These are phyloP conservation scores for Elaeidobius kamerunicus DNA, from an alignment of 2,888 invertebrate species.

Conservation along the genomic window DNA sequence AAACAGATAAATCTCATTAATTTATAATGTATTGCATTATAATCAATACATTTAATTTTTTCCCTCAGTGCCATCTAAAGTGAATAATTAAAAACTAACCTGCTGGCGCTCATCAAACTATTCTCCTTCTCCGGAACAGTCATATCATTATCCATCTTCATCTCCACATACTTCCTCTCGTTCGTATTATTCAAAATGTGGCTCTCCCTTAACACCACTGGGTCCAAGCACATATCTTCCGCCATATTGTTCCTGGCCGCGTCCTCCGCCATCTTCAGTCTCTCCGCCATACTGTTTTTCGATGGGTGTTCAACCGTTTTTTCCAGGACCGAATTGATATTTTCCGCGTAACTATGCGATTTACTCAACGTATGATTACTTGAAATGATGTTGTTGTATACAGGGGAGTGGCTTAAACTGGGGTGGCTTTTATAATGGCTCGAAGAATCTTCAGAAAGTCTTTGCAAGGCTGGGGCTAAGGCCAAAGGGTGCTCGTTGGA, in stretches of 20 bases:
- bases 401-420: constrained; percentile 45
- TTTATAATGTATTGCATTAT: no score
- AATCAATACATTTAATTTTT: not conserved
- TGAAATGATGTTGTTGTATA: constrained; percentile 47
- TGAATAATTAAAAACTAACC: no score
- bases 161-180: constrained; percentile 39
- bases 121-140: constrained; percentile 49
- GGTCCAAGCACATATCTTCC: constrained; percentile 58
- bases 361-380: constrained; percentile 38
- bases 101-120: constrained; percentile 60
- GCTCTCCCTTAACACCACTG: constrained; percentile 47
- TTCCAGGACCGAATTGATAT: constrained; percentile 37
- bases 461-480: constrained; percentile 43
- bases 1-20: no score
- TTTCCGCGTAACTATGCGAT: constrained; percentile 45
- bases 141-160: constrained; percentile 47
- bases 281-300: no score
- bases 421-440: constrained; percentile 49
- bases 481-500: constrained; percentile 63
- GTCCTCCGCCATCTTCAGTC: no score
- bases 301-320: constrained; percentile 1
- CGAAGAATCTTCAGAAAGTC: constrained; percentile 39
- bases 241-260: constrained; percentile 40
- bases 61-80: not conserved
- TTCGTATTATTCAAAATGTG: constrained; percentile 41